Percentiles rank a stretch among this genome's conserved stretches.
These are phyloP conservation scores for Protobothrops mucrosquamatus DNA, from an alignment of 2,113 vertebrate species.

Conservation along the genomic window DNA sequence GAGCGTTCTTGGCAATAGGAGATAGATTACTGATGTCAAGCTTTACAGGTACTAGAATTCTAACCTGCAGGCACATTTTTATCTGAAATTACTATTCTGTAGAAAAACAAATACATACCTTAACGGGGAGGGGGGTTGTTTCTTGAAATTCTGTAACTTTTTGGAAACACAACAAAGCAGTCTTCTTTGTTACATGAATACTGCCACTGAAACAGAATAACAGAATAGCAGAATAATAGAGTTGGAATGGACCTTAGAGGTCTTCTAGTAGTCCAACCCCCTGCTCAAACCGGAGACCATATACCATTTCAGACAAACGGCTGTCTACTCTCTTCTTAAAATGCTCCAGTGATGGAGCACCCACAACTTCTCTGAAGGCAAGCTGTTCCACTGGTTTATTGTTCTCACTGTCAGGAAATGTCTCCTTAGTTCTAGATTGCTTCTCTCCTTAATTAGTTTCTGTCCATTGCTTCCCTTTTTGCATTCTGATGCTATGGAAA, in stretches of 20 bases:
- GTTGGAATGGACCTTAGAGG: neutral
- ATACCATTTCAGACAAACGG: neutral
- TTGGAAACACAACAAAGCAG: conserved; percentile 19
- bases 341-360: too few species aligned
- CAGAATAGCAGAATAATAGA: neutral
- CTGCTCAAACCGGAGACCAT: neutral
- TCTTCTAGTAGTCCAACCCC: neutral
- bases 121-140: neutral
- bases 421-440: too few species aligned
- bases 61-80: neutral
- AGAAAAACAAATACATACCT: conserved; percentile 15
- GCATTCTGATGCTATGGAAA: too few species aligned
- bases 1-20: conserved; percentile 48
- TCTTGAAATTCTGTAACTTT: neutral
- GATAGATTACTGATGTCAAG: conserved; percentile 28
- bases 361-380: too few species aligned
- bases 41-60: neutral
- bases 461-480: too few species aligned
- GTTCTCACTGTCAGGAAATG: too few species aligned
- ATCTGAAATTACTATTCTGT: conserved; percentile 7
- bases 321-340: neutral
- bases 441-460: too few species aligned
- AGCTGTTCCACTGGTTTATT: too few species aligned
- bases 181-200: conserved; percentile 9
- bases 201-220: neutral